phyloP scores from a whole-genome alignment of 2,113 vertebrate species.

The Phaethon lepturus region DNA sequence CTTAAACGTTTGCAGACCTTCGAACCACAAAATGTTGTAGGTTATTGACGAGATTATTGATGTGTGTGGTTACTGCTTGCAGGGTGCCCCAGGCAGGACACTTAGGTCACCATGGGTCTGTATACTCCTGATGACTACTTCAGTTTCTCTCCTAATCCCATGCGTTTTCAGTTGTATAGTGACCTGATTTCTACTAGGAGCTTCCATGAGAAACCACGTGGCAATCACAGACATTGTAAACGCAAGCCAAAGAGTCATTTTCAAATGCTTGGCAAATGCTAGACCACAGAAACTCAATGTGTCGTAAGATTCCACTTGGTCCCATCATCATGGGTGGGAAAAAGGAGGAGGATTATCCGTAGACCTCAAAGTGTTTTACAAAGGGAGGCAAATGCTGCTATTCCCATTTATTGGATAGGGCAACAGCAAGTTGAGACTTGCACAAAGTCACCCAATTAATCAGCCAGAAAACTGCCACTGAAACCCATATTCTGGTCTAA shows the following conservation, averaged over 20 bases:
- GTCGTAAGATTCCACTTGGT: conserved; percentile 61
- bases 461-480: conserved; percentile 60
- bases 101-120: neutral
- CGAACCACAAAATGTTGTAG: neutral
- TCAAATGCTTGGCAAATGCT: conserved; percentile 28
- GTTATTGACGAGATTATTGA: neutral
- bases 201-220: conserved; percentile 3
- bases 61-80: neutral
- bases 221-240: neutral
- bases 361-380: conserved; percentile 64
- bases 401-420: conserved; percentile 56
- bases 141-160: neutral
- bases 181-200: conserved; percentile 44
- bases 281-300: conserved; percentile 69
- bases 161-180: neutral
- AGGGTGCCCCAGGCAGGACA: neutral
- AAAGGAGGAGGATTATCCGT: conserved; percentile 48
- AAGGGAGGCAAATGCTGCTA: conserved; percentile 55
- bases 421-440: conserved; percentile 7
- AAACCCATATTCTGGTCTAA: conserved; percentile 59
- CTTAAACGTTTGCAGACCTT: neutral
- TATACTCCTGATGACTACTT: neutral
- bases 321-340: conserved; percentile 68
- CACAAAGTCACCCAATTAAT: conserved; percentile 58
- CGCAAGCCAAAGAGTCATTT: conserved; percentile 51